Base-by-base conservation (phyloP, 2,797 vertebrate genomes). In the Acropternis orthonyx region DNA sequence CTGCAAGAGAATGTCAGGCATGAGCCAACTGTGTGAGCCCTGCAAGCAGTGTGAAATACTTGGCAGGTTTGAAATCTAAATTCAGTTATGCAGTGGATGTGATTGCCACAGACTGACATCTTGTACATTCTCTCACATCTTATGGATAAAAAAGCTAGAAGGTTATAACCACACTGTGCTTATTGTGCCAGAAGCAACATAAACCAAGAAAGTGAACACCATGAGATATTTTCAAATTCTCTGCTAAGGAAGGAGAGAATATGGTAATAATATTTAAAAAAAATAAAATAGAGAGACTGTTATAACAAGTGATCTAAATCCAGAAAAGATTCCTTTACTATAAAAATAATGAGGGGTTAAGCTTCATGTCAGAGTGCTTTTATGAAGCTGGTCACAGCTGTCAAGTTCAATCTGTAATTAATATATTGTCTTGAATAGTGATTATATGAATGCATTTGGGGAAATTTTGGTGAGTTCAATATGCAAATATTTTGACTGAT, bases 341-440 rank as follows among this genome's bases (percentile, higher is more conserved):
- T 61, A 48, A 66, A 49, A 54, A 41, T 14, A 71, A 46, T 65
- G 18, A 44, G 0, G 6, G 15, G 14, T 75, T 92, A 83, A 41
- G 32, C 34, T 92, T 71, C 34, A 32, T 62, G 16, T 88, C 61
- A 68, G n/a, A 59, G n/a, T 59, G 59, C 59, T 76, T 91, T 88
- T 56, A 52, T 66, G 48, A 89, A 85, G 52, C 56, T 85, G 67
- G 32, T 83, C 54, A 28, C 59, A 95, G 52, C 36, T 88, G 54
- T 85, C 68, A 83, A 76, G 36, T 72, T 89, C n/a, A 91, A 85
- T 48, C 72, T 79, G 56, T 80, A 89, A 78, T 80, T 93, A 80
- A 85, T 69, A 52, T 44, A 56, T 66, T 92, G 54, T 91, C 36
- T 66, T 61, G 63, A 83, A 58, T 71, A 89, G 71, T 56, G 22